A percentile compares a stretch with the other conserved stretches of the same genome.
phyloP scores from a whole-genome alignment of 2,888 invertebrate species.

The Troglohyphantes excavatus region DNA sequence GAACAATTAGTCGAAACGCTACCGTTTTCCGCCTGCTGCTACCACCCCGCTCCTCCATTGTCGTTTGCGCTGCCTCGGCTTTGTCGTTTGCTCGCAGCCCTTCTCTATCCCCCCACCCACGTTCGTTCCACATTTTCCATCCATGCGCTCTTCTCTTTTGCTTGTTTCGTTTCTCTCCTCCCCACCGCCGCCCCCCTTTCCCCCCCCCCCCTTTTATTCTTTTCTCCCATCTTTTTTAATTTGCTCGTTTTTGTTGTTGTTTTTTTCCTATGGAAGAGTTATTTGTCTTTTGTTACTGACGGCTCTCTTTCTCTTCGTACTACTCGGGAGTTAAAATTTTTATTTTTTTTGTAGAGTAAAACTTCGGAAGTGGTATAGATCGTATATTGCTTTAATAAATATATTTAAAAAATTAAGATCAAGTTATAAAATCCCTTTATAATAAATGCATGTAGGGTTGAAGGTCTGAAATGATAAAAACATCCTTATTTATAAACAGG shows the following conservation, averaged over 20 bases:
- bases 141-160: neutral
- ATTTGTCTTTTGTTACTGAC: neutral
- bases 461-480: too few species aligned
- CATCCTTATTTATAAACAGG: too few species aligned
- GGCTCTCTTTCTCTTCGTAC: too few species aligned
- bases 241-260: neutral
- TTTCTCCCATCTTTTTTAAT: neutral
- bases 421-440: too few species aligned
- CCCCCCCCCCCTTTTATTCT: neutral
- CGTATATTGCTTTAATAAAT: too few species aligned
- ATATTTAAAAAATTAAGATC: too few species aligned
- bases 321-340: too few species aligned
- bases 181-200: neutral
- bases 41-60: neutral
- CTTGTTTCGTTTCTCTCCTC: neutral
- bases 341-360: too few species aligned
- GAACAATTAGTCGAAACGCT: slow-evolving; percentile 73
- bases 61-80: neutral
- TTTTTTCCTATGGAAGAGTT: neutral
- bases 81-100: neutral
- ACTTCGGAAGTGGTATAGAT: too few species aligned
- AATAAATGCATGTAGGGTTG: too few species aligned
- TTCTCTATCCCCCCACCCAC: too few species aligned
- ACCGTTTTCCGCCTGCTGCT: slow-evolving; percentile 29
- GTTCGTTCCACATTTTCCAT: neutral